A percentile compares a stretch with the other conserved stretches of the same genome.
Conservation (phyloP, 2,797 vertebrate genomes). For the Balearica regulorum region DNA sequence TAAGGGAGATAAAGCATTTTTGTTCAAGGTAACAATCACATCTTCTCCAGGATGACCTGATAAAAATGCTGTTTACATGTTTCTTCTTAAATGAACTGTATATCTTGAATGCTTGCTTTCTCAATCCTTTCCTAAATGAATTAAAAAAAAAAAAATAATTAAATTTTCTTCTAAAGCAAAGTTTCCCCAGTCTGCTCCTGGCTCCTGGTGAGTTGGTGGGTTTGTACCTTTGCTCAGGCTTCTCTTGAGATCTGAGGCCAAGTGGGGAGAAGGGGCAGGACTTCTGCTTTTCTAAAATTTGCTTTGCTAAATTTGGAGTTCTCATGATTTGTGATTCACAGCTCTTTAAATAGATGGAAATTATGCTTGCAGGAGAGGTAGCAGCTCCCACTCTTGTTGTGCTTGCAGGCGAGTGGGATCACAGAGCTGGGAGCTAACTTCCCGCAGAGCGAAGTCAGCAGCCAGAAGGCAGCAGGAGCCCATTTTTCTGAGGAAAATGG, state of each 20-base stretch:
- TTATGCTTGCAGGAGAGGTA: neutral
- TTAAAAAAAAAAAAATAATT: neutral
- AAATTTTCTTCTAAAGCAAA: constrained; percentile 31
- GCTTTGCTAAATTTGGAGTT: neutral
- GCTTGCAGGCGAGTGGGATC: neutral
- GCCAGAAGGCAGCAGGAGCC: neutral
- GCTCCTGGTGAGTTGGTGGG: neutral
- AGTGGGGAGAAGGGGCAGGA: neutral
- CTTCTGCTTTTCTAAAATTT: neutral
- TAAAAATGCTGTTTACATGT: constrained; percentile 22
- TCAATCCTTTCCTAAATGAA: neutral
- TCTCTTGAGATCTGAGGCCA: neutral
- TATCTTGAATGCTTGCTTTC: neutral
- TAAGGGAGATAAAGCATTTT: constrained; percentile 39
- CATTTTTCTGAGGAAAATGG: neutral
- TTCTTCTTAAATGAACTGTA: constrained; percentile 12
- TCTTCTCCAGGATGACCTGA: constrained; percentile 13
- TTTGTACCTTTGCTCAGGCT: neutral
- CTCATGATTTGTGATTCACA: neutral
- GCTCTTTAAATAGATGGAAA: neutral
- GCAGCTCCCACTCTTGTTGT: neutral
- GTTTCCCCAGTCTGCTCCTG: neutral
- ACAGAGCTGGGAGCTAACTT: neutral
- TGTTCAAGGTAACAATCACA: constrained; percentile 50
- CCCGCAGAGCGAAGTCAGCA: neutral